Conservation (phyloP, 2,797 vertebrate genomes). For the Sarcoramphus papa region DNA sequence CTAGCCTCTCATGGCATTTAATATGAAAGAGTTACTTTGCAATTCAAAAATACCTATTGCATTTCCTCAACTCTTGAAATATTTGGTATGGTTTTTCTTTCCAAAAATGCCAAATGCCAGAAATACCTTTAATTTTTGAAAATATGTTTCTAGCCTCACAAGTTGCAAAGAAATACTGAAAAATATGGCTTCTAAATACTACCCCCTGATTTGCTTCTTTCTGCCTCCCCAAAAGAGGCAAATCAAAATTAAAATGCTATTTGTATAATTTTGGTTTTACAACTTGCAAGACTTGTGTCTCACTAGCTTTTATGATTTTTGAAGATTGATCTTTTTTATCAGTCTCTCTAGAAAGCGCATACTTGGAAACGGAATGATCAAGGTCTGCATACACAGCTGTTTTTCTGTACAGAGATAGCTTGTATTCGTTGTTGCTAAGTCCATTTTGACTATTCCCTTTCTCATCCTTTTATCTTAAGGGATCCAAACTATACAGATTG, state of each 20-base stretch:
- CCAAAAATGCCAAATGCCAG: neutral
- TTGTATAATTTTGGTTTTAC: neutral
- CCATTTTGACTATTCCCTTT: slow-evolving; percentile 5
- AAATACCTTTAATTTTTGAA: neutral
- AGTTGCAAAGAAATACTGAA: neutral
- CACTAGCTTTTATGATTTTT: neutral
- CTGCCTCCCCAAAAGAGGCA: neutral
- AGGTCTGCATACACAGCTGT: neutral
- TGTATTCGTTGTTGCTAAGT: neutral
- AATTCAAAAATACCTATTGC: slow-evolving; percentile 29
- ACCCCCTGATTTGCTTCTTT: neutral
- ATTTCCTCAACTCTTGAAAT: neutral
- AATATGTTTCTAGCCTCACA: neutral
- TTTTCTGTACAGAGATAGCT: neutral
- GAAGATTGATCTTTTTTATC: neutral
- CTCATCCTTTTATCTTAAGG: slow-evolving; percentile 13
- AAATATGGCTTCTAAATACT: neutral
- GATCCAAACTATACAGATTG: neutral
- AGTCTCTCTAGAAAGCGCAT: neutral
- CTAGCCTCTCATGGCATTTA: slow-evolving; percentile 43
- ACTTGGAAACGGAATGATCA: neutral
- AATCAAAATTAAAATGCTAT: neutral
- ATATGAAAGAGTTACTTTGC: slow-evolving; percentile 45
- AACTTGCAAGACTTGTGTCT: neutral
- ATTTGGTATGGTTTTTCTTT: neutral